Evolutionary conservation across 1,140 invertebrate genomes (phyloP).

Genomic region (Conopomorpha cramerella): DNA sequence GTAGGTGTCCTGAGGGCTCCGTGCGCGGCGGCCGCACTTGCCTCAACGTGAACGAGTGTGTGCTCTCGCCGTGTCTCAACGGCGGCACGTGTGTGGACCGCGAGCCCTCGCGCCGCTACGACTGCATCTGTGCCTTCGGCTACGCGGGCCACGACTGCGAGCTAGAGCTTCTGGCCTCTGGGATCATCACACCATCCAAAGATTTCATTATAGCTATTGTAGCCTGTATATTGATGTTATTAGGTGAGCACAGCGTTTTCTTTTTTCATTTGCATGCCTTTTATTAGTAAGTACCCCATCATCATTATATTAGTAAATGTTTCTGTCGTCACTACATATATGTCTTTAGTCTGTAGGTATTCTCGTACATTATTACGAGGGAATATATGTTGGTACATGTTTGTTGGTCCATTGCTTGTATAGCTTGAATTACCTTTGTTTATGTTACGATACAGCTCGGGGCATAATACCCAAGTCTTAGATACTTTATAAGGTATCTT

Average conservation of each 20-base stretch:
- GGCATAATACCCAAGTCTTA: no score
- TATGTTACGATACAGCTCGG: no score
- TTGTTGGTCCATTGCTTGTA: no score
- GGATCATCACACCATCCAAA: slow-evolving; percentile 75
- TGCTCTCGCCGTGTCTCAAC: slow-evolving; percentile 70
- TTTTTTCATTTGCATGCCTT: slow-evolving; percentile 31
- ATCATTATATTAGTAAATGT: no score
- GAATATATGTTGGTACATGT: no score
- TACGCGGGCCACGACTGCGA: slow-evolving; percentile 82
- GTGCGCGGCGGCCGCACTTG: slow-evolving; percentile 66
- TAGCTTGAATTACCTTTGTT: no score
- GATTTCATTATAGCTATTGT: slow-evolving; percentile 84
- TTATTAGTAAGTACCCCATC: neutral
- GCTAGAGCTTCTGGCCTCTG: slow-evolving; percentile 72
- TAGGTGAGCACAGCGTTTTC: slow-evolving; percentile 70
- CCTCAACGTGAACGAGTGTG: slow-evolving; percentile 78
- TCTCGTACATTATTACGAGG: no score
- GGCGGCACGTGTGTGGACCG: slow-evolving; percentile 74
- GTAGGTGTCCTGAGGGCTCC: slow-evolving; percentile 75
- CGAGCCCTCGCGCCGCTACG: slow-evolving; percentile 71
- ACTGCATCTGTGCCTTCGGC: slow-evolving; percentile 74
- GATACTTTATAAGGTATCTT: no score
- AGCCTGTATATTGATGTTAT: slow-evolving; percentile 74
- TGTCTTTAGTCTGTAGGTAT: no score
- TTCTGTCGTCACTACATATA: no score